Evolutionary conservation across 2,888 invertebrate genomes (phyloP).

Genomic region (Athetis lepigone): DNA sequence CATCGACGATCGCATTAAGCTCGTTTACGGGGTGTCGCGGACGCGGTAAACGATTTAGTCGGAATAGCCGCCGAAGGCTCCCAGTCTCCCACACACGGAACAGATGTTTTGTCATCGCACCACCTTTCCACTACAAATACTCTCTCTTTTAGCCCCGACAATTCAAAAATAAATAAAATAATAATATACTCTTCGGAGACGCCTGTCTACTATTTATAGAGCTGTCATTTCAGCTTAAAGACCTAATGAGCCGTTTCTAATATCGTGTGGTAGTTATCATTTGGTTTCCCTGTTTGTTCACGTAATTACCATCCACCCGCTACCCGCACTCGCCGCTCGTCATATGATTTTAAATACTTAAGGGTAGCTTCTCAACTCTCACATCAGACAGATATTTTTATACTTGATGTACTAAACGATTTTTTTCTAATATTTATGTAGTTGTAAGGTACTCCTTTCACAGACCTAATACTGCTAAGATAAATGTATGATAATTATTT

Average conservation of each 20-base stretch:
- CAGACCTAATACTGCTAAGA: too few species aligned
- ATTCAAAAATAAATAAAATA: slow-evolving; percentile 79
- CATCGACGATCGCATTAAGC: slow-evolving; percentile 85
- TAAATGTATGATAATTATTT: too few species aligned
- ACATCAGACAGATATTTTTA: not conserved
- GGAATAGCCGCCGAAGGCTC: slow-evolving; percentile 74
- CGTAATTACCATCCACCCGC: slow-evolving; percentile 80
- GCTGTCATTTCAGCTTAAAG: slow-evolving; percentile 87
- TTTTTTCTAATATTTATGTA: too few species aligned
- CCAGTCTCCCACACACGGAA: slow-evolving; percentile 76
- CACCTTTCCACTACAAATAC: slow-evolving; percentile 75
- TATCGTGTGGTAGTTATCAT: slow-evolving; percentile 84
- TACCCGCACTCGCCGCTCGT: slow-evolving; percentile 53
- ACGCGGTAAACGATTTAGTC: slow-evolving; percentile 84
- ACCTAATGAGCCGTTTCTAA: slow-evolving; percentile 89
- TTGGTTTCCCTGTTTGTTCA: slow-evolving; percentile 82
- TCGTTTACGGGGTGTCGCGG: slow-evolving; percentile 84
- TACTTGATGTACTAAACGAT: too few species aligned
- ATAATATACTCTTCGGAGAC: slow-evolving; percentile 76
- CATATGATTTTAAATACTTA: slow-evolving; percentile 46
- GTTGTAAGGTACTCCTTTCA: too few species aligned
- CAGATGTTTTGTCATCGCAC: slow-evolving; percentile 85
- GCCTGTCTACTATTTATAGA: slow-evolving; percentile 83
- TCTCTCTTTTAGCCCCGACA: slow-evolving; percentile 75
- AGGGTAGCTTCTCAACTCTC: slow-evolving; percentile 11